These are phyloP conservation scores for Molossus molossus DNA, from an alignment of 2,797 vertebrate genomes.

Conservation along the genomic window DNA sequence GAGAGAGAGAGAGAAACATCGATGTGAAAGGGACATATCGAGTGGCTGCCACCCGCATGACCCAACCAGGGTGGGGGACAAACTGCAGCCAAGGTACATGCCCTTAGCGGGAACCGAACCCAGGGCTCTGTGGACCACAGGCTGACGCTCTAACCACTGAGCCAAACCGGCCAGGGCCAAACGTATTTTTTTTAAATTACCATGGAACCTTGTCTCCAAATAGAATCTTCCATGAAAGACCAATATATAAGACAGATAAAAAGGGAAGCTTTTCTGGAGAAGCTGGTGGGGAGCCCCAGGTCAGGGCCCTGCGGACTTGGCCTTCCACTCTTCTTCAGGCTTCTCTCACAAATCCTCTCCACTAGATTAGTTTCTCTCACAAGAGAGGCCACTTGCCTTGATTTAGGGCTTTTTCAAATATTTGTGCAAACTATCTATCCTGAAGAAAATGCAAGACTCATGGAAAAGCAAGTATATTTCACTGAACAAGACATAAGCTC, in stretches of 20 bases:
- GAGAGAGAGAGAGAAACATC: too few relatives aligned
- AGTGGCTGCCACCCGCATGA: too few relatives aligned
- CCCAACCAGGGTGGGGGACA: too few relatives aligned
- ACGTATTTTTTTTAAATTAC: conserved; percentile 19
- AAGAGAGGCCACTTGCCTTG: conserved; percentile 27
- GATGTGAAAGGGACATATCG: too few relatives aligned
- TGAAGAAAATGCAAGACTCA: conserved; percentile 31
- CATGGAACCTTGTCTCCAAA: conserved; percentile 5
- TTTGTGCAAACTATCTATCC: neutral
- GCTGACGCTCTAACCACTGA: too few relatives aligned
- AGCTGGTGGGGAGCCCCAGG: neutral
- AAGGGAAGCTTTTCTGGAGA: conserved; percentile 29
- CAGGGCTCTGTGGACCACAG: too few relatives aligned
- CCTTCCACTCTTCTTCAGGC: neutral
- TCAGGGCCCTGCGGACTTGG: neutral
- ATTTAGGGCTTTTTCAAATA: conserved; percentile 56
- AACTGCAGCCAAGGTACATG: too few relatives aligned
- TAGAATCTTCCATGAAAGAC: neutral
- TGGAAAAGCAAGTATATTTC: conserved; percentile 53
- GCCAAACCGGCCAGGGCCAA: neutral
- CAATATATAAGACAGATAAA: conserved; percentile 50
- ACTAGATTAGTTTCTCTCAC: neutral
- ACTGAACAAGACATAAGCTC: neutral
- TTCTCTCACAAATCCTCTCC: conserved; percentile 21
- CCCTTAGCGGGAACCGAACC: too few relatives aligned